These are phyloP conservation scores for Macropodus opercularis DNA, from an alignment of 2,797 vertebrate species.

Conservation along the genomic window DNA sequence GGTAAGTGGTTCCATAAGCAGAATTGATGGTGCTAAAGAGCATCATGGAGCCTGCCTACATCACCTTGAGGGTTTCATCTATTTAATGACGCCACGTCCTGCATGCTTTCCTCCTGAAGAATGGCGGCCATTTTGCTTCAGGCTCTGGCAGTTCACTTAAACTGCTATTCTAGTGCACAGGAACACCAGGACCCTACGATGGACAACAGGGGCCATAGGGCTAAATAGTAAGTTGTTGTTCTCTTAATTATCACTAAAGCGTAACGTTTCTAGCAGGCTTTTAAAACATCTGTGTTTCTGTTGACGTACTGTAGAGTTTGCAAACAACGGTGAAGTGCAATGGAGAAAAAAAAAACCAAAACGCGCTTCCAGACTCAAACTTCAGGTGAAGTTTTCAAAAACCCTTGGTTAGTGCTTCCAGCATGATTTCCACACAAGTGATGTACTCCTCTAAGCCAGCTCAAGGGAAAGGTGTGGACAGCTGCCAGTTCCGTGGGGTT, in stretches of 20 bases:
- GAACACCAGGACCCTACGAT: conserved; percentile 53
- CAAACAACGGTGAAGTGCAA: conserved; percentile 17
- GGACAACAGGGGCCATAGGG: conserved; percentile 43
- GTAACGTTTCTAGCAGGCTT: conserved; percentile 1
- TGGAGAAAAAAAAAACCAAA: conserved; percentile 8
- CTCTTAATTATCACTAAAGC: too few species aligned
- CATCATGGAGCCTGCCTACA: conserved; percentile 68
- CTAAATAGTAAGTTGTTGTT: conserved; percentile 16
- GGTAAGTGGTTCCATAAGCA: conserved; percentile 80
- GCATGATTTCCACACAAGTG: conserved; percentile 67
- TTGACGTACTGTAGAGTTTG: too few species aligned
- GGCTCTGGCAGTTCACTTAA: conserved; percentile 75
- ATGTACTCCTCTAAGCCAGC: conserved; percentile 73
- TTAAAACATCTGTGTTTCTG: conserved; percentile 24
- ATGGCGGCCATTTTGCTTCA: conserved; percentile 71
- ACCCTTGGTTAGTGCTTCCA: conserved; percentile 59
- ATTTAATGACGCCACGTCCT: conserved; percentile 75
- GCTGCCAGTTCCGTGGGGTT: conserved; percentile 72
- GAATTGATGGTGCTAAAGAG: conserved; percentile 74
- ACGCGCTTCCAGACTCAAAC: conserved; percentile 56
- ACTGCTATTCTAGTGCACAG: conserved; percentile 73
- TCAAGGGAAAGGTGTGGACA: conserved; percentile 70
- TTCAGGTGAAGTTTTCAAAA: conserved; percentile 66
- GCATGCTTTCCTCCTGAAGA: conserved; percentile 67
- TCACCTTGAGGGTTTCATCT: conserved; percentile 78